Base-by-base conservation (phyloP, 2,888 invertebrate species). In the Papilio protenor region DNA sequence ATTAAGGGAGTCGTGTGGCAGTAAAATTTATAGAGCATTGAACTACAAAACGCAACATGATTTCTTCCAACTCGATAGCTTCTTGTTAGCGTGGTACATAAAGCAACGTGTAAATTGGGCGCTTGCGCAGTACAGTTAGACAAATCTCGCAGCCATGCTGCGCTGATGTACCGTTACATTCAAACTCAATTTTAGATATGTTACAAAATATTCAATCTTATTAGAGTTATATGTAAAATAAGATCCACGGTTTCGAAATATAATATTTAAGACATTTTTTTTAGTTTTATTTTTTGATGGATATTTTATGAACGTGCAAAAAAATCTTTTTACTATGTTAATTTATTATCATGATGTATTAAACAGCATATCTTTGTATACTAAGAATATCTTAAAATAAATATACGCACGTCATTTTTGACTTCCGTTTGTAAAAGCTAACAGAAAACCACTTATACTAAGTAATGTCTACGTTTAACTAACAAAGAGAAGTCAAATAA, bases 81-180 rank as follows among this genome's bases (percentile, higher is more conserved):
- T 33, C 76, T 66, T 33, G 40, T 64, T n/a, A 55, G 55, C 16
- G 12, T 72, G 33, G 72, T 11, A 72, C n/a, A 33, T 5, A 33
- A 55, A 21, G 49, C 33, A 69, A 78, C 57, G 73, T 78, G 78
- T 78, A 78, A 78, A 78, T 76, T 78, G 76, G 64, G 55, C 40
- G 69, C 73, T 69, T 69, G 76, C 66, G 49, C 76, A 61, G 76
- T 78, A 78, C 78, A 76, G 78, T 78, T 78, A 78, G 75, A 76
- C 76, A 73, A 78, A 73, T 78, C 78, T 78, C 76, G 69, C 57
- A 47, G 52, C 71, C 40, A 49, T 47, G 59, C 73, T 73, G 73
- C 57, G 66, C 21, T 47, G 59, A 27, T 64, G 52, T 73, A 76
- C 78, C 76, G 78, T 78, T 78, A 78, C 18, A 59, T 57, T 73